Percentiles rank a stretch among this genome's conserved stretches.
These are phyloP conservation scores for Pygocentrus nattereri DNA, from an alignment of 2,797 vertebrate species.

Conservation along the genomic window DNA sequence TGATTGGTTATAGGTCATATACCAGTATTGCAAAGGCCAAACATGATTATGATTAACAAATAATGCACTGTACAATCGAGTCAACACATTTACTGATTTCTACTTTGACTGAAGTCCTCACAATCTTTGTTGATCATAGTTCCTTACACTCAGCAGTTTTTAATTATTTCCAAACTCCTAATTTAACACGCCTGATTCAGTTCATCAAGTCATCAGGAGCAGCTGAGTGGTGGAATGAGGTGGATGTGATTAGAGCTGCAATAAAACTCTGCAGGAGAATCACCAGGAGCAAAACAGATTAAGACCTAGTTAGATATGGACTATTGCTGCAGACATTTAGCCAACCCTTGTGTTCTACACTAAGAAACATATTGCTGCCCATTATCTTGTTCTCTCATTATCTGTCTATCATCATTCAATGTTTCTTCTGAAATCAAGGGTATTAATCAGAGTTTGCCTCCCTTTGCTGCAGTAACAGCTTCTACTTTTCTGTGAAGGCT, in stretches of 20 bases:
- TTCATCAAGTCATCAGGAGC: conserved; percentile 1
- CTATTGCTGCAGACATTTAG: background rate
- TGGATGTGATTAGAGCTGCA: conserved; percentile 8
- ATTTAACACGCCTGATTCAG: background rate
- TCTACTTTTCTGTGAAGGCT: too few species aligned
- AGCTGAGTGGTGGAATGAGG: background rate
- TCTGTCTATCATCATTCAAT: too few species aligned
- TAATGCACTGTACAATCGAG: background rate
- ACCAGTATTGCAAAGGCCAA: background rate
- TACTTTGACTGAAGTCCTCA: background rate
- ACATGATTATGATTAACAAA: background rate
- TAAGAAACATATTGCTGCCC: background rate
- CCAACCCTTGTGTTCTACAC: background rate
- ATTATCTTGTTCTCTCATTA: background rate
- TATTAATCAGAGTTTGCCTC: too few species aligned
- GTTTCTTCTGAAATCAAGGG: too few species aligned
- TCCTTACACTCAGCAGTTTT: background rate
- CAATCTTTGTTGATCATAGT: background rate
- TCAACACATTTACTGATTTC: too few species aligned
- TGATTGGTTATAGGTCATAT: too few species aligned
- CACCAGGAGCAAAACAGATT: background rate
- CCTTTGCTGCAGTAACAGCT: too few species aligned
- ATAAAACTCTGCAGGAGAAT: conserved; percentile 13
- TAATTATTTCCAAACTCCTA: conserved; percentile 9
- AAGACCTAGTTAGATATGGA: background rate